Conservation (phyloP, 2,888 invertebrate genomes). For the Tenthredo distinguenda region DNA sequence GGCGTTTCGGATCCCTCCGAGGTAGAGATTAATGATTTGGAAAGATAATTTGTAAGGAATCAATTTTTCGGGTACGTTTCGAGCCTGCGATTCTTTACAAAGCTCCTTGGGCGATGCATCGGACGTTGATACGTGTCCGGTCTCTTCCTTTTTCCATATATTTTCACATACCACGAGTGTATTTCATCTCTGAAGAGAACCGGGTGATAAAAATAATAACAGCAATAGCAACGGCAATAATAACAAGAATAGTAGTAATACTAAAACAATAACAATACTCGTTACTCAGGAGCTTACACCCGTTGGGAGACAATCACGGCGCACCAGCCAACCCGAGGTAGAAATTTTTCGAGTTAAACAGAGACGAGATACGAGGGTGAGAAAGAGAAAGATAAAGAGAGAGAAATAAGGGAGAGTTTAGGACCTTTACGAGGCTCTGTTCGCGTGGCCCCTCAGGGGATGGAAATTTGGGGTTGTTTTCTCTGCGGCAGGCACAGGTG, state of each 20-base stretch:
- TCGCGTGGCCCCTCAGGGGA: slow-evolving; percentile 50
- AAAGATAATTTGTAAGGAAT: slow-evolving; percentile 41
- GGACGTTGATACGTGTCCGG: not conserved
- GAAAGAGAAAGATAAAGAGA: slow-evolving; percentile 33
- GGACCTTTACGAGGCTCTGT: slow-evolving; percentile 42
- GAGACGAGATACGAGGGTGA: slow-evolving; percentile 16
- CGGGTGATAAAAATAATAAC: slow-evolving; percentile 22
- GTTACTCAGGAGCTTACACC: slow-evolving; percentile 54
- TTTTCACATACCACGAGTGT: not conserved
- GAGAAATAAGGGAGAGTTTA: slow-evolving; percentile 47
- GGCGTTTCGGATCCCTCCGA: not conserved
- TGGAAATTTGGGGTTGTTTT: slow-evolving; percentile 53
- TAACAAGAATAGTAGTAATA: slow-evolving; percentile 54
- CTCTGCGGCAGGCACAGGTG: slow-evolving; percentile 53
- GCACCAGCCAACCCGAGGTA: not conserved
- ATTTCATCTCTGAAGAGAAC: slow-evolving; percentile 8
- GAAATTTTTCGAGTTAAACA: not conserved
- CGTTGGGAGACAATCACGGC: slow-evolving; percentile 53
- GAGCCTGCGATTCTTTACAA: not conserved
- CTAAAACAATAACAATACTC: slow-evolving; percentile 55
- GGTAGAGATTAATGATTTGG: slow-evolving; percentile 49
- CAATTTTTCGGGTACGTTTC: not conserved
- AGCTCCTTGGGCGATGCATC: not conserved
- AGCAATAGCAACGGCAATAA: slow-evolving; percentile 38
- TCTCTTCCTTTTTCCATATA: slow-evolving; percentile 19